Base-by-base conservation (phyloP, 2,797 vertebrate species). In the Euphonia xanthogaster region DNA sequence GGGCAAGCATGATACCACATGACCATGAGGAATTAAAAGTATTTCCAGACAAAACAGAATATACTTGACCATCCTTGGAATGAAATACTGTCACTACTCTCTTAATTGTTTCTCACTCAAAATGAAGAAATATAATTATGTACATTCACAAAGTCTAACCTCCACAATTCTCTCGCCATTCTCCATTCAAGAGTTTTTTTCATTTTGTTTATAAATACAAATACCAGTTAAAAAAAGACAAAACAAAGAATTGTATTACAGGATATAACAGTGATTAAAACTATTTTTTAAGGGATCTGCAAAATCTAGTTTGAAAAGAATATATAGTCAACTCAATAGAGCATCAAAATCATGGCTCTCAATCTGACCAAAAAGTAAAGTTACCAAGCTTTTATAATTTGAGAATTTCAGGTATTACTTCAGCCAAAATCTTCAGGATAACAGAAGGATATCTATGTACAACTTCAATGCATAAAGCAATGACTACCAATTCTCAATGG, bases 1-100 rank as follows among this genome's bases (percentile, higher is more conserved):
- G 0, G 0, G 17, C 18, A 63, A 37, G 21, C 61, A 25, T 22
- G n/a, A 51, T 21, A 25, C n/a, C 28, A 45, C 17, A 14, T 6
- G 54, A 30, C 5, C 12, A 23, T 2, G 21, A 73, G 14, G 42
- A 81, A 66, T 28, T 14, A 73, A 28, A 90, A 73, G 22, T 55
- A 80, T 50, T 86, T 66, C 39, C 40, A 76, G 14, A 45, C 13
- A 66, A 53, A 82, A 42, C 33, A 37, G 33, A 73, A 66, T 47
- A 67, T 31, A 71, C 27, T 80, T 71, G 14, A 40, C 48, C 33
- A 62, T 48, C 21, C 22, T 44, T 60, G 23, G 53, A 81, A 67
- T 30, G 45, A 79, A 83, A 63, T 40, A 74, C 13, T 53, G 17
- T 57, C 45, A 67, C 15, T 28, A 54, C 25, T 33, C n/a, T 75